Evolutionary conservation across 2,797 vertebrate genomes (phyloP), one percentile per base, ranked within the genome.

Genomic region (Poecilia gillii): DNA sequence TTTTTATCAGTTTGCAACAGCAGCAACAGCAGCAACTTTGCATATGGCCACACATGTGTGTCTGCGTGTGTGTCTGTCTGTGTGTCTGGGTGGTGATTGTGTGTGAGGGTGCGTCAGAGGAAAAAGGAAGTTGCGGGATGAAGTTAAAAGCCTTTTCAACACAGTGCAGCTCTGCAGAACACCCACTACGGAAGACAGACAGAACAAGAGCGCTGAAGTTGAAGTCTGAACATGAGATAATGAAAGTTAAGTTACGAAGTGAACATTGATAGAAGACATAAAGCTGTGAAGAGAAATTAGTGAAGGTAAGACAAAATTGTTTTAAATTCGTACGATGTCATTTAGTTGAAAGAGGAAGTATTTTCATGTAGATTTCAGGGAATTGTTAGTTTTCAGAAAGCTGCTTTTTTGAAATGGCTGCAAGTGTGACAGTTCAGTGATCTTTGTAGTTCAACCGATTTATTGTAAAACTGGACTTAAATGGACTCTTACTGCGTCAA

Each of bases 111-210:
- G 93, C 88, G 90, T 90, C 90, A 93, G 93, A 91, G 90, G 92
- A 94, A 96, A 95, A 90, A 96, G 96, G 96, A 96, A 96, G 96
- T 95, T 94, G 93, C 85, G 87, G 85, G 81, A 86, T 93, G 84
- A 94, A 93, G 92, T 94, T 94, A 92, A 95, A 95, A 95, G 93
- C 85, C 84, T 88, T 91, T 88, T 91, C 83, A 72, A 89, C 91
- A 81, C 86, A 80, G 53, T 94, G 95, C 95, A 95, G 81, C 83
- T 74, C 87, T 95, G 94, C 95, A 96, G 91, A 94, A 94, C 94
- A 94, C 93, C 94, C 94, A 94, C 94, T 81, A 90, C 91, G 89
- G 92, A 94, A 93, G 93, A 92, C 85, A 77, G 74, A 77, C 87
- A 90, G 78, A 89, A 72, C 74, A 12, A 90, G 76, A 87, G 84